Conservation (phyloP, 2,113 vertebrate genomes). For the Hippocampus abdominalis region DNA sequence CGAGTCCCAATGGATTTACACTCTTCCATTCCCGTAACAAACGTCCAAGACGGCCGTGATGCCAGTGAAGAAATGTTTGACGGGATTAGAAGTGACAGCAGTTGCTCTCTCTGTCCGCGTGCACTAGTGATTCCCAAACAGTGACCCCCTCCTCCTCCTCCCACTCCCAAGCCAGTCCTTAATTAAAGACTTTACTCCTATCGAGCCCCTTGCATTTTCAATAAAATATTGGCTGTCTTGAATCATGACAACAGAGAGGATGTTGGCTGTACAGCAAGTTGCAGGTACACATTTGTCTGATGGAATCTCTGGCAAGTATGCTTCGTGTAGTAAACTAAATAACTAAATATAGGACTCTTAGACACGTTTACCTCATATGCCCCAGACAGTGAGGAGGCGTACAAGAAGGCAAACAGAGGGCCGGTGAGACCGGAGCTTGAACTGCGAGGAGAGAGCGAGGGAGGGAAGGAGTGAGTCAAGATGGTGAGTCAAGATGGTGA, state of each 20-base stretch:
- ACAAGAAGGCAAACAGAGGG: slow-evolving; percentile 22
- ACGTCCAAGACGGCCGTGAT: slow-evolving; percentile 30
- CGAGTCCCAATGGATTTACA: slow-evolving; percentile 7
- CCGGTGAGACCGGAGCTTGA: slow-evolving; percentile 34
- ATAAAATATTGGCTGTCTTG: neutral
- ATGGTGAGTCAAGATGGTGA: slow-evolving; percentile 33
- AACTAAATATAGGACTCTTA: slow-evolving; percentile 59
- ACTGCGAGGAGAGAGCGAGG: slow-evolving; percentile 16
- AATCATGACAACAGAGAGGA: slow-evolving; percentile 14
- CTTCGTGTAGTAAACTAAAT: slow-evolving; percentile 34
- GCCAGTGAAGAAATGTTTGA: slow-evolving; percentile 55
- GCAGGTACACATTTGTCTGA: slow-evolving; percentile 31
- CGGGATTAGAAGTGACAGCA: slow-evolving; percentile 70
- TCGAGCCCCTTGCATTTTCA: neutral
- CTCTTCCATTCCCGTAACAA: slow-evolving; percentile 26
- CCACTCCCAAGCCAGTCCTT: slow-evolving; percentile 46
- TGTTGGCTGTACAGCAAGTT: slow-evolving; percentile 10
- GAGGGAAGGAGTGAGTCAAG: slow-evolving; percentile 14
- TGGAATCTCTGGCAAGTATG: slow-evolving; percentile 38
- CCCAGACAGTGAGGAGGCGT: slow-evolving; percentile 21
- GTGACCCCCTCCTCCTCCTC: neutral
- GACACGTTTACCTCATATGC: slow-evolving; percentile 58
- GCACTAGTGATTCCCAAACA: slow-evolving; percentile 31
- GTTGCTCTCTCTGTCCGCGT: slow-evolving; percentile 58
- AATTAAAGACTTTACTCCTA: slow-evolving; percentile 60